A percentile compares a stretch with the other conserved stretches of the same genome.
phyloP scores from a whole-genome alignment of 2,797 vertebrate species.

The Hapalemur alaotrensis region DNA sequence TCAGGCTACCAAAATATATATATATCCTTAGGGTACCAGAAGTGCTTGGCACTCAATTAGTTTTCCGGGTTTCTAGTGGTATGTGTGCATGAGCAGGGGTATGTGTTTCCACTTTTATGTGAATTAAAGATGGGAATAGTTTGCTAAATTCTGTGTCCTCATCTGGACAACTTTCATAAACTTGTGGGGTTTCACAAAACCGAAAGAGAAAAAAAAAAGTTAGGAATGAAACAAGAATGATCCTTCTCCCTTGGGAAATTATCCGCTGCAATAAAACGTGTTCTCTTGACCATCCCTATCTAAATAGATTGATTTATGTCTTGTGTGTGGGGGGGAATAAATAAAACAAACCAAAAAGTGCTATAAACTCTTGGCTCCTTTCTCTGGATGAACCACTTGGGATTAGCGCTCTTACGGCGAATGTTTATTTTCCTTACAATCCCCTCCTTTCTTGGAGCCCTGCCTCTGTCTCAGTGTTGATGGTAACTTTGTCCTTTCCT shows the following conservation, averaged over 20 bases:
- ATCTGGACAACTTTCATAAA: slow-evolving; percentile 69
- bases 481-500: slow-evolving; percentile 44
- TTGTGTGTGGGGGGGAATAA: slow-evolving; percentile 49
- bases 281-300: slow-evolving; percentile 65
- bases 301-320: slow-evolving; percentile 76
- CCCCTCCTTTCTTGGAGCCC: slow-evolving; percentile 46
- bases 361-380: slow-evolving; percentile 63
- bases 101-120: slow-evolving; percentile 64
- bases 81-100: neutral
- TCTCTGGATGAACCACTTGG: slow-evolving; percentile 40
- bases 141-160: slow-evolving; percentile 63
- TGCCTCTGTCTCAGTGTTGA: neutral
- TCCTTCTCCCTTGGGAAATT: slow-evolving; percentile 66
- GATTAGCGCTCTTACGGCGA: slow-evolving; percentile 31
- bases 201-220: slow-evolving; percentile 17
- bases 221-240: slow-evolving; percentile 51
- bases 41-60: slow-evolving; percentile 66
- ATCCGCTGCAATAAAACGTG: slow-evolving; percentile 64
- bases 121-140: slow-evolving; percentile 48
- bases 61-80: slow-evolving; percentile 60
- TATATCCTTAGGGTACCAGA: slow-evolving; percentile 70
- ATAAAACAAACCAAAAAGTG: slow-evolving; percentile 64
- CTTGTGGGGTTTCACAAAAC: slow-evolving; percentile 60
- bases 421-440: slow-evolving; percentile 57
- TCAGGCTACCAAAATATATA: slow-evolving; percentile 72